Conservation (phyloP, 92 coral and sea anemone genomes). For the Palythoa heliodiscus region DNA sequence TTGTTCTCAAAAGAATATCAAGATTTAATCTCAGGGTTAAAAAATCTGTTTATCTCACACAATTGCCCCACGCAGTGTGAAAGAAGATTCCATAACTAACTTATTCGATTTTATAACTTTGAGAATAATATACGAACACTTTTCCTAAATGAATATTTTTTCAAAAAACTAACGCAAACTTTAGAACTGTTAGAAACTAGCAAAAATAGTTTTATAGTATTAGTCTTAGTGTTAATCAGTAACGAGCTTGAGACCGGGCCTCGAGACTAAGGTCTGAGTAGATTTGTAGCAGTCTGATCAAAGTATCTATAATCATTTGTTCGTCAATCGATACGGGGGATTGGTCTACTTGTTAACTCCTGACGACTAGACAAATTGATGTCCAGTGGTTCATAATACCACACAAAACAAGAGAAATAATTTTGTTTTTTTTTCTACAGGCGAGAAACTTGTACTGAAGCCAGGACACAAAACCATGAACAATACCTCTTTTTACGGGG, state of each 20-base stretch:
- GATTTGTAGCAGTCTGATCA: too few species aligned
- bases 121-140: not conserved
- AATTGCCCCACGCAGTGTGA: slow-evolving; percentile 1
- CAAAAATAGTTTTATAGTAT: not conserved
- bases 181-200: not conserved
- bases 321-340: not conserved
- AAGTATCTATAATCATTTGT: not conserved
- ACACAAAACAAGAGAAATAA: not conserved
- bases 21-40: not conserved
- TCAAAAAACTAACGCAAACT: not conserved
- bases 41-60: slow-evolving; percentile 32
- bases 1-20: slow-evolving; percentile 8
- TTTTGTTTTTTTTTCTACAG: slow-evolving; percentile 23
- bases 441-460: not conserved
- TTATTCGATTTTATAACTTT: not conserved
- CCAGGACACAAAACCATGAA: slow-evolving; percentile 1
- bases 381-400: not conserved
- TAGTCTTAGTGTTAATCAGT: too few species aligned
- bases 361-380: slow-evolving; percentile 3
- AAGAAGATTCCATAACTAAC: not conserved
- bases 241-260: too few species aligned
- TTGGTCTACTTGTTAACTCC: not conserved
- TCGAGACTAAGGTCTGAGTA: too few species aligned
- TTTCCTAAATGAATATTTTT: not conserved
- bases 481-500: slow-evolving; percentile 13